Evolutionary conservation across 2,797 vertebrate genomes (phyloP).

Genomic region (Cossypha dichroa): DNA sequence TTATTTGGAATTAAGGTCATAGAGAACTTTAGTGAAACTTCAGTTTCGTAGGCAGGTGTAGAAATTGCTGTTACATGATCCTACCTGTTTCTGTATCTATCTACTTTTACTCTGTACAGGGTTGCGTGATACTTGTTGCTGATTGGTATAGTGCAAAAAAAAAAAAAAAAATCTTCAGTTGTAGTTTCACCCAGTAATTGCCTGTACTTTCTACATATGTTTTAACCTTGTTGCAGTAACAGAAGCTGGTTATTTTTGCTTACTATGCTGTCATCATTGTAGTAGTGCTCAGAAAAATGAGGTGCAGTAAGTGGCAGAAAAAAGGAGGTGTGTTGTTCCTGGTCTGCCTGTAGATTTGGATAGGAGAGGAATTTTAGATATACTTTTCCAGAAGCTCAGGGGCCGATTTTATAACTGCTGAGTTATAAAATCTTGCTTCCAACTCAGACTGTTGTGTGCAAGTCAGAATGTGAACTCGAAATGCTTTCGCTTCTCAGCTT

Average conservation of each 20-base stretch:
- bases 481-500: neutral
- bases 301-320: neutral
- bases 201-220: neutral
- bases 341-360: neutral
- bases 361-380: neutral
- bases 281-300: neutral
- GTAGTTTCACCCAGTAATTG: neutral
- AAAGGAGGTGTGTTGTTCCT: neutral
- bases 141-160: neutral
- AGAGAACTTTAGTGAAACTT: neutral
- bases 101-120: neutral
- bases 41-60: neutral
- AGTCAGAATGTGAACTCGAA: neutral
- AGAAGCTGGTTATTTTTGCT: neutral
- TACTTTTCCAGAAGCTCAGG: neutral
- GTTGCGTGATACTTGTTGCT: neutral
- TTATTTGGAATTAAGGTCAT: neutral
- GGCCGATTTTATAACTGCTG: neutral
- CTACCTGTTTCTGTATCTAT: neutral
- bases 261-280: neutral
- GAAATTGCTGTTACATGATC: neutral
- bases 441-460: neutral
- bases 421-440: neutral
- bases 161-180: neutral
- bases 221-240: neutral